Conservation (phyloP, 35 echinoderm and acorn worm species). For the Heliocidaris erythrogramma region DNA sequence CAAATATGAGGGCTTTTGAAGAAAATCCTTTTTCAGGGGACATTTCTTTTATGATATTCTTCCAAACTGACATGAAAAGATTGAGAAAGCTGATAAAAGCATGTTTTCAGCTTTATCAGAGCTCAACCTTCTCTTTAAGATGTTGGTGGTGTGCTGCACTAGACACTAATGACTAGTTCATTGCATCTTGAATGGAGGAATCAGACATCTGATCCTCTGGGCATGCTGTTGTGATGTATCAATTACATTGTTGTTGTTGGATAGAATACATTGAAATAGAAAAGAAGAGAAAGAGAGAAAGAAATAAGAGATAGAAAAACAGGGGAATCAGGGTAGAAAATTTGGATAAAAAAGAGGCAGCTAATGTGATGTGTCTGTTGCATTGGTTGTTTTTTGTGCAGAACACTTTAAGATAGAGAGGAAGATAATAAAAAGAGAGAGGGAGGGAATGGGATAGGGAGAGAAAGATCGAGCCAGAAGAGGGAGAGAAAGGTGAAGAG, state of each 20-base stretch:
- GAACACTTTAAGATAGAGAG: not conserved
- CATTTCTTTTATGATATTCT: too few species aligned
- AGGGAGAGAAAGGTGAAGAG: not conserved
- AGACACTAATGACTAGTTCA: not conserved
- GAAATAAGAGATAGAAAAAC: too few species aligned
- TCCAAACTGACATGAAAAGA: too few species aligned
- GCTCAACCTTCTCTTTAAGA: too few species aligned
- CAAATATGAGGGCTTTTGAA: too few species aligned
- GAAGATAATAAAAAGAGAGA: not conserved
- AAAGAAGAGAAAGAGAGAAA: not conserved
- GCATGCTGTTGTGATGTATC: constrained; percentile 9
- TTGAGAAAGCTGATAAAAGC: too few species aligned
- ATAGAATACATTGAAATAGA: not conserved
- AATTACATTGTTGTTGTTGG: not conserved
- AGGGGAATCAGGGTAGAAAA: too few species aligned
- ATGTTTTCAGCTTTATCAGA: too few species aligned
- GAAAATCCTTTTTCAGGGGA: too few species aligned
- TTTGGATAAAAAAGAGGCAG: not conserved
- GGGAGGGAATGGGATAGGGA: too few species aligned
- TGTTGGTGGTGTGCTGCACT: too few species aligned
- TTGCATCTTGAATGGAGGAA: not conserved
- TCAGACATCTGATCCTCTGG: not conserved
- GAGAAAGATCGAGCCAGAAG: not conserved
- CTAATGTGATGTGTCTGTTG: not conserved
- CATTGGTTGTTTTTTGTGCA: not conserved